Percentiles rank a stretch among this genome's conserved stretches.
These are phyloP conservation scores for Uromys caudimaculatus DNA, from an alignment of 2,797 vertebrate genomes.

Conservation along the genomic window DNA sequence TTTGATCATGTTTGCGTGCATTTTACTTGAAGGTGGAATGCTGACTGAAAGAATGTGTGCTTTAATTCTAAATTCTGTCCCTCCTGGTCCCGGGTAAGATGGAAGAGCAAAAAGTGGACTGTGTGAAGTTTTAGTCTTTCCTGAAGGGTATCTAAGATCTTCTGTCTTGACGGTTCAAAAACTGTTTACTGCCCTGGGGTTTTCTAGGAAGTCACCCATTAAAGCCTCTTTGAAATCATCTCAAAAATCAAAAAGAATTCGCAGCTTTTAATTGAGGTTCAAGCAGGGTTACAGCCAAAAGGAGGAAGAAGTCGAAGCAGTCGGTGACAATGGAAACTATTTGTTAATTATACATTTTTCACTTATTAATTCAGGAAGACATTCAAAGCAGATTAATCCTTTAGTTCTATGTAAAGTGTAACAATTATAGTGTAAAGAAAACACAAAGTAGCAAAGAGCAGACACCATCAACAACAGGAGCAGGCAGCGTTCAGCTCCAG, in stretches of 20 bases:
- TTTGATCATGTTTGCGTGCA: background rate
- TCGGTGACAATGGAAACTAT: background rate
- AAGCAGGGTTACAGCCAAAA: background rate
- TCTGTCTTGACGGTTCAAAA: conserved; percentile 28
- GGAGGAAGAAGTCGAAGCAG: background rate
- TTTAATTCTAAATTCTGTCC: background rate
- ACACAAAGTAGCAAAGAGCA: background rate
- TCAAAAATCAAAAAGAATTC: conserved; percentile 43
- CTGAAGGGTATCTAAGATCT: conserved; percentile 33
- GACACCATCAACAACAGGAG: background rate
- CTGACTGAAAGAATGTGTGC: background rate
- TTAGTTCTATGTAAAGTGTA: background rate
- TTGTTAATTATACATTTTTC: background rate
- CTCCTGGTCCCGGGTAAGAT: background rate
- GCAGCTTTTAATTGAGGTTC: conserved; percentile 1
- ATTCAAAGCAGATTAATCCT: background rate
- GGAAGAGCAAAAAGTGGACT: conserved; percentile 5
- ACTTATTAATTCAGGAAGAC: background rate
- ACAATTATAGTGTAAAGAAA: conserved; percentile 1
- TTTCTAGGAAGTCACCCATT: conserved; percentile 41
- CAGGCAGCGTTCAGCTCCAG: background rate
- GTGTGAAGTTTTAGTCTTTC: conserved; percentile 8
- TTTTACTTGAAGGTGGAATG: background rate
- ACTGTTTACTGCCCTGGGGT: conserved; percentile 57
- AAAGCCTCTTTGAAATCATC: conserved; percentile 45